These are phyloP conservation scores for Vespertilio murinus DNA, from an alignment of 2,797 vertebrate species.

Conservation along the genomic window DNA sequence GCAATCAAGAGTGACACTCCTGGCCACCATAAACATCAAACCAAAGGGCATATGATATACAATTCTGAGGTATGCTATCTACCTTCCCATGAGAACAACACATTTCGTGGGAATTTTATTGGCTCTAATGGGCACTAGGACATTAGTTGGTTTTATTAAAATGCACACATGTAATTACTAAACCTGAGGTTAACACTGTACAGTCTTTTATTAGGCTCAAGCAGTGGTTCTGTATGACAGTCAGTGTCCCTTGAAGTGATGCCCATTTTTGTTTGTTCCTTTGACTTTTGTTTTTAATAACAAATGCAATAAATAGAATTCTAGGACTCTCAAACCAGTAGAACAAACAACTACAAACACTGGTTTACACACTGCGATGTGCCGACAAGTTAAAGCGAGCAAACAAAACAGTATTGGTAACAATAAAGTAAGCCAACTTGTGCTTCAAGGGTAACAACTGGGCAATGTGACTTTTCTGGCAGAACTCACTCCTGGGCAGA, in stretches of 20 bases:
- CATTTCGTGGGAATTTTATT: constrained; percentile 43
- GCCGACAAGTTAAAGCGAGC: neutral
- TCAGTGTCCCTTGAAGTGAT: neutral
- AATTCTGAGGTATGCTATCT: neutral
- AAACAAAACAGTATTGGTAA: neutral
- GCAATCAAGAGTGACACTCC: neutral
- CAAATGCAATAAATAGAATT: constrained; percentile 19
- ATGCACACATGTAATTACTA: constrained; percentile 50
- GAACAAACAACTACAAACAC: neutral
- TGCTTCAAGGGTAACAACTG: neutral
- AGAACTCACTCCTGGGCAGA: neutral
- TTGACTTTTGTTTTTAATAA: neutral
- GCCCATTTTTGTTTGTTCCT: neutral
- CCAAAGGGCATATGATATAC: neutral
- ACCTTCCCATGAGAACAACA: neutral
- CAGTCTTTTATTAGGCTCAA: neutral
- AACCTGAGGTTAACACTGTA: neutral
- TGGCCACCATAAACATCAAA: neutral
- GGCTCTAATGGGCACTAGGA: constrained; percentile 26
- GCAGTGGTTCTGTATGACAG: neutral
- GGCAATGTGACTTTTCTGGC: neutral
- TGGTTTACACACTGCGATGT: neutral
- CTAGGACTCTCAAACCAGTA: neutral
- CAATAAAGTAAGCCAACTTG: neutral
- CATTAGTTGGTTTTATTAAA: constrained; percentile 63